Evolutionary conservation across 2,797 vertebrate genomes (phyloP).

Genomic region (Microtus agrestis): DNA sequence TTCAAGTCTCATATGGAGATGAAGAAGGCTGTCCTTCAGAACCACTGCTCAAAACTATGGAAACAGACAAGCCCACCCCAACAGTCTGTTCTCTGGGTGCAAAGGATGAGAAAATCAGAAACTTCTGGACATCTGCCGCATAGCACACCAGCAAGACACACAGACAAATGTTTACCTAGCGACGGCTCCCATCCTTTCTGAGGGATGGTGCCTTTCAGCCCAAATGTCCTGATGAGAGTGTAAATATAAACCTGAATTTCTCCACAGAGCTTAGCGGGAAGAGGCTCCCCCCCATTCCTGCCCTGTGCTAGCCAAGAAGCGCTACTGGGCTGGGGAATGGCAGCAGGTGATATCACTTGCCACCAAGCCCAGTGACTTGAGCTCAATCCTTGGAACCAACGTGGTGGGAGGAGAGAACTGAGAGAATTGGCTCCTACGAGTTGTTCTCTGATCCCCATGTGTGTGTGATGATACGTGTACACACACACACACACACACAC

Average conservation of each 20-base stretch:
- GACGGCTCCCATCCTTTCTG: neutral
- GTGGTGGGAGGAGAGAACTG: neutral
- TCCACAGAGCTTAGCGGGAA: neutral
- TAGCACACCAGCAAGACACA: neutral
- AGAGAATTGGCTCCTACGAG: neutral
- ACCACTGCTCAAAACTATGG: neutral
- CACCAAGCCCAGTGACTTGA: neutral
- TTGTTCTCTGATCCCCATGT: neutral
- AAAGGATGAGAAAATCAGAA: neutral
- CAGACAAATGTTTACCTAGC: neutral
- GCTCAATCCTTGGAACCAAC: neutral
- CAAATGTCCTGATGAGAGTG: neutral
- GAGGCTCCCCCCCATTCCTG: neutral
- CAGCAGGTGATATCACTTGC: no score
- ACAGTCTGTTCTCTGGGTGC: neutral
- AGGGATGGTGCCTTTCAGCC: neutral
- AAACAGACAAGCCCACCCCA: no score
- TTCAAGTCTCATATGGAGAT: no score
- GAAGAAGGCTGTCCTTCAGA: neutral
- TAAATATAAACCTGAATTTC: neutral
- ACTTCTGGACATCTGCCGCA: neutral
- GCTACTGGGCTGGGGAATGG: neutral
- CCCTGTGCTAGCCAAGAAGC: neutral
- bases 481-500: neutral
- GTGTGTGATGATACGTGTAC: accelerated